Evolutionary conservation across 2,888 invertebrate species (phyloP).

Genomic region (Apotomis capreana): DNA sequence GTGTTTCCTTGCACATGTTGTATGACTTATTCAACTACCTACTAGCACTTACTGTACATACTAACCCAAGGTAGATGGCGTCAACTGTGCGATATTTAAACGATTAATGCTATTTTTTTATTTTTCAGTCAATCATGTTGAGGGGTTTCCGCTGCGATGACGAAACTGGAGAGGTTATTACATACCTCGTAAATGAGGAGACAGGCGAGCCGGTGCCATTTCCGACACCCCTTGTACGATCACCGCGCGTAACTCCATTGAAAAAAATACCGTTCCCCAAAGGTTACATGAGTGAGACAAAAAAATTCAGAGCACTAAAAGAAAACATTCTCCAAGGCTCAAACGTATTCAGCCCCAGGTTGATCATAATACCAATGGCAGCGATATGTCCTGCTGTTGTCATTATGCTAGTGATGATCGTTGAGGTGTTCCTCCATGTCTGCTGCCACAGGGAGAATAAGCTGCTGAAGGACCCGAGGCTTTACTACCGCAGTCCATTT

Average conservation of each 20-base stretch:
- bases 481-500: constrained; percentile 88
- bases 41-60: too few relatives aligned
- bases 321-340: constrained; percentile 70
- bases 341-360: constrained; percentile 71
- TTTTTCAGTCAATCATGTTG: constrained; percentile 47
- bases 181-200: constrained; percentile 74
- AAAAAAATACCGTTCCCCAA: constrained; percentile 60
- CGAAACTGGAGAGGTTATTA: constrained; percentile 81
- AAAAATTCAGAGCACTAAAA: constrained; percentile 67
- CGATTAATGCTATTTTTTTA: background rate
- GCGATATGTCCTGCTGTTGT: constrained; percentile 83
- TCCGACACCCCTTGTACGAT: constrained; percentile 29
- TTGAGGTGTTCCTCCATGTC: constrained; percentile 86
- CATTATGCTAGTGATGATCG: constrained; percentile 74
- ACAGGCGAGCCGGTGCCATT: constrained; percentile 72
- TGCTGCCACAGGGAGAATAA: constrained; percentile 88
- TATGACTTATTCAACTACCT: too few relatives aligned
- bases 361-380: constrained; percentile 84
- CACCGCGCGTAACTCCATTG: constrained; percentile 31
- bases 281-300: constrained; percentile 62
- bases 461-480: constrained; percentile 77
- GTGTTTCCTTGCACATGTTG: too few relatives aligned
- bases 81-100: constrained; percentile 11
- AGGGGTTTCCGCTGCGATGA: constrained; percentile 68
- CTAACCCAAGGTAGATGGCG: too few relatives aligned